These are phyloP conservation scores for Choristoneura fumiferana DNA, from an alignment of 1,140 invertebrate species.

Conservation along the genomic window DNA sequence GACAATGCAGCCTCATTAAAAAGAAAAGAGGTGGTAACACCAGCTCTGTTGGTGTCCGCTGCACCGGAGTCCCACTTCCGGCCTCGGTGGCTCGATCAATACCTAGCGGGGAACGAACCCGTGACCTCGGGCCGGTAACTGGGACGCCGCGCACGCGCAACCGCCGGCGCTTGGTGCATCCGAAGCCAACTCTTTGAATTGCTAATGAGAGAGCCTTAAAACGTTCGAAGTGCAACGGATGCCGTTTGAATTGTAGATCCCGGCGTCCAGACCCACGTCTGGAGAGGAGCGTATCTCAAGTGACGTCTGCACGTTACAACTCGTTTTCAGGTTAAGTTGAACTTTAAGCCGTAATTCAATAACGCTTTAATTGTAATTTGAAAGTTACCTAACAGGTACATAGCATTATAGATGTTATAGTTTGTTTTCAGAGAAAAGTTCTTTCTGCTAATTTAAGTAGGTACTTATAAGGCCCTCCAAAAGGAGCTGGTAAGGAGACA, in stretches of 20 bases:
- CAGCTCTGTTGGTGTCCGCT: slow-evolving; percentile 47
- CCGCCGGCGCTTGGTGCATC: slow-evolving; percentile 53
- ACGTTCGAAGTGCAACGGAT: slow-evolving; percentile 4
- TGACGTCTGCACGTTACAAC: not conserved
- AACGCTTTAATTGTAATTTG: too few relatives aligned
- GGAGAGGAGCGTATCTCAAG: not conserved
- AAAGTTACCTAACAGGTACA: too few relatives aligned
- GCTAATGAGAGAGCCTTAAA: slow-evolving; percentile 40
- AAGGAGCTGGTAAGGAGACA: too few relatives aligned
- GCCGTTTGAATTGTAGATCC: slow-evolving; percentile 17
- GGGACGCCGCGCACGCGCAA: slow-evolving; percentile 67
- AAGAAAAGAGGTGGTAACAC: slow-evolving; percentile 36
- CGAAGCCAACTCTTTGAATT: slow-evolving; percentile 52
- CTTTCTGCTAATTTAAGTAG: too few relatives aligned
- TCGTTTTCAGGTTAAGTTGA: too few relatives aligned
- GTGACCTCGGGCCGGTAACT: slow-evolving; percentile 66
- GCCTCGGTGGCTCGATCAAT: slow-evolving; percentile 64
- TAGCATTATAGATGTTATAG: too few relatives aligned
- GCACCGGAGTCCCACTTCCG: slow-evolving; percentile 65
- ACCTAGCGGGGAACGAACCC: slow-evolving; percentile 72
- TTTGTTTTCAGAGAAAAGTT: too few relatives aligned
- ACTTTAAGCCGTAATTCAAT: too few relatives aligned
- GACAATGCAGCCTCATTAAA: slow-evolving; percentile 15
- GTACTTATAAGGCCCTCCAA: too few relatives aligned
- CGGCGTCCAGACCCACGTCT: not conserved